Evolutionary conservation across 2,797 vertebrate species (phyloP).

Genomic region (Sebastes goodei): DNA sequence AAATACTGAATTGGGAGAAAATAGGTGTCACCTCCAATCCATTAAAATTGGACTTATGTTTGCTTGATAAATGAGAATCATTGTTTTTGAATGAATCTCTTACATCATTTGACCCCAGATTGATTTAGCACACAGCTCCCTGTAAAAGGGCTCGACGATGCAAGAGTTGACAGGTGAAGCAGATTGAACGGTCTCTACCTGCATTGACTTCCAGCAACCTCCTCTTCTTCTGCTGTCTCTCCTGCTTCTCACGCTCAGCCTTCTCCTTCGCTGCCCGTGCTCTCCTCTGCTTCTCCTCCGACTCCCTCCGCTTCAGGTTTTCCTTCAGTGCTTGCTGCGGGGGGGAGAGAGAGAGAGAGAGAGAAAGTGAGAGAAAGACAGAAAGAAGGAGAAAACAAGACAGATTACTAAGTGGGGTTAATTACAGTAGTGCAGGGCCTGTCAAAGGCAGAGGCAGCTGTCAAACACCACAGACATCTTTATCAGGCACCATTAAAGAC

Average conservation of each 20-base stretch:
- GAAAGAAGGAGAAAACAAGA: constrained; percentile 33
- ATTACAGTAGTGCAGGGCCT: constrained; percentile 54
- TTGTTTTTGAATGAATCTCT: constrained; percentile 47
- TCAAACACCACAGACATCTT: constrained; percentile 55
- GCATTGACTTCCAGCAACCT: constrained; percentile 91
- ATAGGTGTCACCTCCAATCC: constrained; percentile 17
- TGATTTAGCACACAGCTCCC: constrained; percentile 32
- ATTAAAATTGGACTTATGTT: constrained; percentile 22
- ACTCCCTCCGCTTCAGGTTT: constrained; percentile 88
- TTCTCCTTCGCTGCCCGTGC: constrained; percentile 92
- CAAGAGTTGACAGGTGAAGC: constrained; percentile 32
- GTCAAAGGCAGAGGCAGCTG: constrained; percentile 53
- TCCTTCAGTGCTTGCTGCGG: constrained; percentile 93
- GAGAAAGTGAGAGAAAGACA: constrained; percentile 2
- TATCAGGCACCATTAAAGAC: constrained; percentile 55
- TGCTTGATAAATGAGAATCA: constrained; percentile 46
- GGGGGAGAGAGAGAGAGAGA: constrained; percentile 11
- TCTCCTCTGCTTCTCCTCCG: constrained; percentile 92
- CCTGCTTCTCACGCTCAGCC: constrained; percentile 91
- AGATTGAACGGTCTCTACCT: constrained; percentile 80
- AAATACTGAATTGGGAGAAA: constrained; percentile 18
- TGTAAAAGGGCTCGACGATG: constrained; percentile 25
- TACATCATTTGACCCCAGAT: constrained; percentile 23
- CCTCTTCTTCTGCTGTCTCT: constrained; percentile 94
- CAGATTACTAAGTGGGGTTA: constrained; percentile 66